Evolutionary conservation across 2,797 vertebrate genomes (phyloP).

Genomic region (Chrosomus eos): DNA sequence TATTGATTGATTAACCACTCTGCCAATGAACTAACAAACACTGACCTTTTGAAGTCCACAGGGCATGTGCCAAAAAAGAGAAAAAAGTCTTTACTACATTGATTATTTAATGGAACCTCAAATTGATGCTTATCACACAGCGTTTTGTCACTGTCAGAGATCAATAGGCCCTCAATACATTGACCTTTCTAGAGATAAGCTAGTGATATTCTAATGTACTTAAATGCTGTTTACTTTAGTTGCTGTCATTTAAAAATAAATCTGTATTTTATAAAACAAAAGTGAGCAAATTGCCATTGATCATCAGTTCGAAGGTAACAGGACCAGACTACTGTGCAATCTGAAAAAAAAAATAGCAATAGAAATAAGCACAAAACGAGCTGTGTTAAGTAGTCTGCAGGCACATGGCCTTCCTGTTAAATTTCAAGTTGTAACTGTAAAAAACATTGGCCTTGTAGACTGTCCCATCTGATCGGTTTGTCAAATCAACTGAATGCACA

Average conservation of each 20-base stretch:
- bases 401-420: neutral
- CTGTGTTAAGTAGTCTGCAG: neutral
- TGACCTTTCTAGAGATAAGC: slow-evolving; percentile 84
- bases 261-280: slow-evolving; percentile 13
- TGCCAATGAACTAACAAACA: slow-evolving; percentile 97
- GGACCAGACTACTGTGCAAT: neutral
- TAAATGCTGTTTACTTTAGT: slow-evolving; percentile 42
- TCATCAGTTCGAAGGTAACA: neutral
- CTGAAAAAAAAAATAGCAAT: neutral
- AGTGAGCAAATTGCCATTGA: slow-evolving; percentile 32
- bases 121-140: slow-evolving; percentile 83
- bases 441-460: slow-evolving; percentile 27
- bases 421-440: slow-evolving; percentile 11
- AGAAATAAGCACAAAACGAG: neutral
- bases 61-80: slow-evolving; percentile 79
- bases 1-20: slow-evolving; percentile 99
- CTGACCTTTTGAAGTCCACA: slow-evolving; percentile 89
- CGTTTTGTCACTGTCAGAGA: slow-evolving; percentile 87
- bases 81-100: slow-evolving; percentile 89
- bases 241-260: slow-evolving; percentile 44
- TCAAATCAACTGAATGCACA: slow-evolving; percentile 83
- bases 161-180: slow-evolving; percentile 83
- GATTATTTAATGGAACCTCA: slow-evolving; percentile 99
- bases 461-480: slow-evolving; percentile 48
- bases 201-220: slow-evolving; percentile 73